Percentiles rank a stretch among this genome's conserved stretches.
phyloP scores from a whole-genome alignment of 2,797 vertebrate species.

The Rhincodon typus region DNA sequence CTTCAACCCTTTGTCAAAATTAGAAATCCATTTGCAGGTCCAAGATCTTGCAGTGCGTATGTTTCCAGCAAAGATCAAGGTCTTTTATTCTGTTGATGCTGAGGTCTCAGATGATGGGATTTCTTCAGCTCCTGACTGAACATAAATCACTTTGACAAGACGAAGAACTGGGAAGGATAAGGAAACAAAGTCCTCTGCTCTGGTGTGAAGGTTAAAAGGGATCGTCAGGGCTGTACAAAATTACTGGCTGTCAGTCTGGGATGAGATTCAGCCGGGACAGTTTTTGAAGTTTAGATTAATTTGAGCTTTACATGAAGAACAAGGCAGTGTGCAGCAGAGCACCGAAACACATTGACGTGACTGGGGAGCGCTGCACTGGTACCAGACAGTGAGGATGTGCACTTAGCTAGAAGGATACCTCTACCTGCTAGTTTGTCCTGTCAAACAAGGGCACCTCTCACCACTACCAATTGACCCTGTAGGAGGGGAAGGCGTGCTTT shows the following conservation, averaged over 20 bases:
- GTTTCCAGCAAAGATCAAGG: not conserved
- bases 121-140: not conserved
- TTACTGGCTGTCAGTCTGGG: not conserved
- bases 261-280: not conserved
- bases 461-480: not conserved
- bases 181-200: not conserved
- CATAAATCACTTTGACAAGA: not conserved
- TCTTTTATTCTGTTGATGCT: not conserved
- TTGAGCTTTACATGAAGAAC: too few relatives aligned
- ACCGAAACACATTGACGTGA: not conserved
- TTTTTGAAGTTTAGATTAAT: not conserved
- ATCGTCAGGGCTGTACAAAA: not conserved
- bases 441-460: not conserved
- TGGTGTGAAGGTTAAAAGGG: not conserved
- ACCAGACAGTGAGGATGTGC: not conserved
- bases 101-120: not conserved
- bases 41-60: not conserved
- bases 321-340: not conserved
- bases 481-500: not conserved
- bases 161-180: not conserved
- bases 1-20: conserved; percentile 3
- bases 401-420: not conserved
- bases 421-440: not conserved
- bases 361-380: not conserved
- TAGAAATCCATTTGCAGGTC: not conserved